Conservation (phyloP, 2,888 invertebrate genomes). For the Ichneumoninae sp. region DNA sequence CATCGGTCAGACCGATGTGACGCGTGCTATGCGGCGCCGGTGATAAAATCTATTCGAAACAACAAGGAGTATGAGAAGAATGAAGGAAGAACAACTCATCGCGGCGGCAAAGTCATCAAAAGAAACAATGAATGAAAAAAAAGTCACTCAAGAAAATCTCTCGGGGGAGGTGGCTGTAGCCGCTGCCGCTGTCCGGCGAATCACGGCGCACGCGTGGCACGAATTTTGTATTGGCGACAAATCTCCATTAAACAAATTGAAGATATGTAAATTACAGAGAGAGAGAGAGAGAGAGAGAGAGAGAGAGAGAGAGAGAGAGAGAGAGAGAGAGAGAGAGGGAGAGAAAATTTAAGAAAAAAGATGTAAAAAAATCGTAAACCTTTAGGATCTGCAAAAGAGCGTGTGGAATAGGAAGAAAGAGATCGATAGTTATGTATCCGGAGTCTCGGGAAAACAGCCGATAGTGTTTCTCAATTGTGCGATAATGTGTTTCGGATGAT, state of each 20-base stretch:
- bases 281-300: not conserved
- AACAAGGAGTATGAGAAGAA: slow-evolving; percentile 14
- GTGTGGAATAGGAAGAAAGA: slow-evolving; percentile 4
- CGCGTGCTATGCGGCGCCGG: slow-evolving; percentile 40
- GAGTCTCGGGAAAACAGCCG: slow-evolving; percentile 22
- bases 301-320: slow-evolving; percentile 1
- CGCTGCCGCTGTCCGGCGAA: not conserved
- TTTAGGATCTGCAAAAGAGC: slow-evolving; percentile 27
- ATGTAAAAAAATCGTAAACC: slow-evolving; percentile 13
- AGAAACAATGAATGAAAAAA: slow-evolving; percentile 33
- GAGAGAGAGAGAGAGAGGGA: slow-evolving; percentile 1
- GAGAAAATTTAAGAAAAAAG: slow-evolving; percentile 9
- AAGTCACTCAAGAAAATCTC: slow-evolving; percentile 8
- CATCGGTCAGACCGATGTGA: slow-evolving; percentile 43
- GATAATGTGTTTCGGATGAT: not conserved
- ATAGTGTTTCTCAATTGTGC: slow-evolving; percentile 14
- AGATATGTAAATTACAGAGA: slow-evolving; percentile 23
- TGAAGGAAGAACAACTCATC: not conserved
- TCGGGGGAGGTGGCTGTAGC: not conserved
- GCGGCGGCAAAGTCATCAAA: slow-evolving; percentile 2
- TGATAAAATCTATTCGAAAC: slow-evolving; percentile 14
- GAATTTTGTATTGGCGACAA: slow-evolving; percentile 25
- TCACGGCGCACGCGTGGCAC: slow-evolving; percentile 32
- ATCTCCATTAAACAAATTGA: slow-evolving; percentile 32
- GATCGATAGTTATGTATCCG: slow-evolving; percentile 10